These are phyloP conservation scores for Paraescarpia echinospica DNA, from an alignment of 1,140 invertebrate genomes.

Conservation along the genomic window DNA sequence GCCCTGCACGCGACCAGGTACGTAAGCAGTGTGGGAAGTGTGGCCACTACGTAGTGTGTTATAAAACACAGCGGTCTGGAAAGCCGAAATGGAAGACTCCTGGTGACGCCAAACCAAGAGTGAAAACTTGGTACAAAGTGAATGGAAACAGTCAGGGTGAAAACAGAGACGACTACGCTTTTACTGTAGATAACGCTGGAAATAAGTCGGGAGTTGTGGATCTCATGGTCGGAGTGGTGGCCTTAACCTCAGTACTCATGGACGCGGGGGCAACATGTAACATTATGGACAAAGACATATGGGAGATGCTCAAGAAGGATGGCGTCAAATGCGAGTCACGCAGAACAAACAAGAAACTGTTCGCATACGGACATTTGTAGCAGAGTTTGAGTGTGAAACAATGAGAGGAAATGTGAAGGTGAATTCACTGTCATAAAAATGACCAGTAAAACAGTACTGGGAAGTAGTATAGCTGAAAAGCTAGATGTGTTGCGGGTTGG, in stretches of 20 bases:
- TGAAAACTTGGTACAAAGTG: not conserved
- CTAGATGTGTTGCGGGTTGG: no score
- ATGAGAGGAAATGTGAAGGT: not conserved
- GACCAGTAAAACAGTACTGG: not conserved
- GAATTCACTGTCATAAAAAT: no score
- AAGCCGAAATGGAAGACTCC: not conserved
- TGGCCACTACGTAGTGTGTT: constrained; percentile 9
- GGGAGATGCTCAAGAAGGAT: no score
- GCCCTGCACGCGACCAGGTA: not conserved
- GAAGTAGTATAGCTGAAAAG: not conserved
- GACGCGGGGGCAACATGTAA: constrained; percentile 15
- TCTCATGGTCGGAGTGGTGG: not conserved
- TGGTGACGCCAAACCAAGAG: no score
- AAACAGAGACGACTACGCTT: no score
- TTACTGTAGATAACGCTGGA: no score
- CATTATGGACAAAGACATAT: not conserved
- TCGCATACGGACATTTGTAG: not conserved
- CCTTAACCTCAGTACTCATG: not conserved
- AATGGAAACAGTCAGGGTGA: not conserved
- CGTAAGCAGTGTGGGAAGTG: not conserved
- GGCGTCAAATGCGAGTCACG: no score
- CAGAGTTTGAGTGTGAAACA: not conserved
- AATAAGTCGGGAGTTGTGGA: not conserved
- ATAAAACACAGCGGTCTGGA: not conserved
- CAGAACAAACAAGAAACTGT: not conserved